Percentiles rank a stretch among this genome's conserved stretches.
Evolutionary conservation across 2,888 invertebrate species (phyloP).

Genomic region (Acholoe squamosa): DNA sequence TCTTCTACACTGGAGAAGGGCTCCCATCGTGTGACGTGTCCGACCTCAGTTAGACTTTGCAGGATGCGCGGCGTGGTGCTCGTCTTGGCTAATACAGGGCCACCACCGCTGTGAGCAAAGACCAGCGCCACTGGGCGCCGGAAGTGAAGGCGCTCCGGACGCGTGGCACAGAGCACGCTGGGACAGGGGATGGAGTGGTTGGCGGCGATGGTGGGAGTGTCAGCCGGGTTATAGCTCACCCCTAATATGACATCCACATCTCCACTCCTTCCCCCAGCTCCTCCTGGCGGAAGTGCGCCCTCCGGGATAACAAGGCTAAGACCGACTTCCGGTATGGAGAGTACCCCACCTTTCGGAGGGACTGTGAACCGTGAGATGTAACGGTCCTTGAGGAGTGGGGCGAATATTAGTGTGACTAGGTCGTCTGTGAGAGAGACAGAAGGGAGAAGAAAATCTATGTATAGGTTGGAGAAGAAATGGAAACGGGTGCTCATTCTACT

Average conservation of each 20-base stretch:
- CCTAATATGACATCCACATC: slow-evolving; percentile 11
- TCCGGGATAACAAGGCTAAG: slow-evolving; percentile 27
- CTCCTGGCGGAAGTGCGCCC: slow-evolving; percentile 14
- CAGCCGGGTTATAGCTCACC: slow-evolving; percentile 46
- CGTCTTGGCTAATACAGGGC: neutral
- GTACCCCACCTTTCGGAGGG: slow-evolving; percentile 8
- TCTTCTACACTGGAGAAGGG: slow-evolving; percentile 9
- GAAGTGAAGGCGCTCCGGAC: slow-evolving; percentile 29
- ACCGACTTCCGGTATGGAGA: slow-evolving; percentile 56
- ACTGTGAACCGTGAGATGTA: slow-evolving; percentile 39
- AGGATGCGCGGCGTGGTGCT: slow-evolving; percentile 19
- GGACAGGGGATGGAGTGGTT: neutral
- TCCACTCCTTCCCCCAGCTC: neutral
- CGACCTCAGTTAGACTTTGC: slow-evolving; percentile 40
- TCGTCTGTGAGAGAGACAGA: slow-evolving; percentile 26
- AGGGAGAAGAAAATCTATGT: neutral
- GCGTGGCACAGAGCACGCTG: slow-evolving; percentile 36
- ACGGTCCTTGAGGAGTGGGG: slow-evolving; percentile 59
- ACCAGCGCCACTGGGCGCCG: slow-evolving; percentile 15
- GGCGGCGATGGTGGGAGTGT: neutral
- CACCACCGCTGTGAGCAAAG: slow-evolving; percentile 40
- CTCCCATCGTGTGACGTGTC: slow-evolving; percentile 45
- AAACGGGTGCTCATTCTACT: neutral
- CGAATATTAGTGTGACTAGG: slow-evolving; percentile 55
- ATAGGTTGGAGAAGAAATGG: neutral